Conservation (phyloP, 2,888 invertebrate genomes). For the Apeira syringaria region DNA sequence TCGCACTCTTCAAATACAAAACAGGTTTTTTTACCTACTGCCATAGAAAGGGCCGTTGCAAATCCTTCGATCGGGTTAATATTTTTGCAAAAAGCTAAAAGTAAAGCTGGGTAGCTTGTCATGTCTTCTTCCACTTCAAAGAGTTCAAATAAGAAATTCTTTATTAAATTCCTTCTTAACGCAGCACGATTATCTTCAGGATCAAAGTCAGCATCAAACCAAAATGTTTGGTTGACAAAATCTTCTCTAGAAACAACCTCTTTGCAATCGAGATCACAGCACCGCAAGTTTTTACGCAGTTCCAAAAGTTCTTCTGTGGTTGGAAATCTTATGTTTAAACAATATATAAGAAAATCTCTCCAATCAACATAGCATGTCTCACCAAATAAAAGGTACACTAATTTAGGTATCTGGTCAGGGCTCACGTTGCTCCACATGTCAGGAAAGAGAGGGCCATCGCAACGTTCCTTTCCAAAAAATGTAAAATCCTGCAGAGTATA, state of each 20-base stretch:
- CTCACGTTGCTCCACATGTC: constrained; percentile 68
- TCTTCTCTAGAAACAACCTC: constrained; percentile 61
- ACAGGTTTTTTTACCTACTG: constrained; percentile 81
- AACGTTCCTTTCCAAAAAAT: constrained; percentile 70
- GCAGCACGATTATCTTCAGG: constrained; percentile 41
- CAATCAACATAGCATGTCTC: constrained; percentile 84
- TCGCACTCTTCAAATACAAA: constrained; percentile 71
- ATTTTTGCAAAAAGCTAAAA: constrained; percentile 86
- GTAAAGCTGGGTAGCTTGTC: constrained; percentile 85
- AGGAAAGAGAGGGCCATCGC: constrained; percentile 58
- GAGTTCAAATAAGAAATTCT: constrained; percentile 83
- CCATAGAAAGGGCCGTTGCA: constrained; percentile 81
- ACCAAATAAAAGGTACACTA: constrained; percentile 78
- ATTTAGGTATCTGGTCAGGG: constrained; percentile 64
- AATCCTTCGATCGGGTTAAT: constrained; percentile 80
- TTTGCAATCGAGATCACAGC: constrained; percentile 64
- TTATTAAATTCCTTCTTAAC: constrained; percentile 65
- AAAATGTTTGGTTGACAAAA: constrained; percentile 54
- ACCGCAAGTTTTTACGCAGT: constrained; percentile 70
- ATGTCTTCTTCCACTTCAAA: constrained; percentile 70
- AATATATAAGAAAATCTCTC: constrained; percentile 86
- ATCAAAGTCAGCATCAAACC: constrained; percentile 68
- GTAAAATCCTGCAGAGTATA: constrained; percentile 80
- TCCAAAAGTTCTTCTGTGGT: constrained; percentile 77
- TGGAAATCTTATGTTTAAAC: constrained; percentile 82